Conservation (phyloP, 1,140 invertebrate species). For the Oryzaephilus surinamensis region DNA sequence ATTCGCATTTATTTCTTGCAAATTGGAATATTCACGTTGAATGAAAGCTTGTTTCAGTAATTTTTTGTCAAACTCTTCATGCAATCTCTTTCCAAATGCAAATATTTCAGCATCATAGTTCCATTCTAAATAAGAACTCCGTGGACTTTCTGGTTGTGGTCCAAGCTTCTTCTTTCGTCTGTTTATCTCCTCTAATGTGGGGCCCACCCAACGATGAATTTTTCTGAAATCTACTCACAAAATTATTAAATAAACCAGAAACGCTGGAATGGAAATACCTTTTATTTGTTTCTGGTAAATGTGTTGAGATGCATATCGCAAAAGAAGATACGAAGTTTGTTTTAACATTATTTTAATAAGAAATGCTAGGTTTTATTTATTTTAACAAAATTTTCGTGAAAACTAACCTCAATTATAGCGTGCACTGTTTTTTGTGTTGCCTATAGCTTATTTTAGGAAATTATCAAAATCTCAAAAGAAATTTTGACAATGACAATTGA, state of each 20-base stretch:
- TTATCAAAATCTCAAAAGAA: too few relatives aligned
- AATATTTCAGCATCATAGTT: slow-evolving; percentile 81
- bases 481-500: too few relatives aligned
- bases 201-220: slow-evolving; percentile 44
- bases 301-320: too few relatives aligned
- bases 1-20: slow-evolving; percentile 20
- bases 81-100: slow-evolving; percentile 74
- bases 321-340: too few relatives aligned
- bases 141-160: slow-evolving; percentile 32
- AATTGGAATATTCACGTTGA: slow-evolving; percentile 55
- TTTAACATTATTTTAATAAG: too few relatives aligned
- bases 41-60: slow-evolving; percentile 67
- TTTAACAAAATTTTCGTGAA: not conserved
- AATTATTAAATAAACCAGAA: not conserved
- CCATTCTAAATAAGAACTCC: slow-evolving; percentile 67
- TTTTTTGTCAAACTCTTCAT: slow-evolving; percentile 68
- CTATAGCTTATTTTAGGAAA: too few relatives aligned
- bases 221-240: not conserved
- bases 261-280: not conserved
- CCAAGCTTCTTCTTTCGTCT: slow-evolving; percentile 34
- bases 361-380: not conserved
- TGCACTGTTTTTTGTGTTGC: too few relatives aligned
- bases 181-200: slow-evolving; percentile 40
- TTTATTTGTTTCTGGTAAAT: too few relatives aligned
- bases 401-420: too few relatives aligned